Evolutionary conservation across 2,797 vertebrate species (phyloP), one percentile per base, ranked within the genome.

Genomic region (Phalanger gymnotis): DNA sequence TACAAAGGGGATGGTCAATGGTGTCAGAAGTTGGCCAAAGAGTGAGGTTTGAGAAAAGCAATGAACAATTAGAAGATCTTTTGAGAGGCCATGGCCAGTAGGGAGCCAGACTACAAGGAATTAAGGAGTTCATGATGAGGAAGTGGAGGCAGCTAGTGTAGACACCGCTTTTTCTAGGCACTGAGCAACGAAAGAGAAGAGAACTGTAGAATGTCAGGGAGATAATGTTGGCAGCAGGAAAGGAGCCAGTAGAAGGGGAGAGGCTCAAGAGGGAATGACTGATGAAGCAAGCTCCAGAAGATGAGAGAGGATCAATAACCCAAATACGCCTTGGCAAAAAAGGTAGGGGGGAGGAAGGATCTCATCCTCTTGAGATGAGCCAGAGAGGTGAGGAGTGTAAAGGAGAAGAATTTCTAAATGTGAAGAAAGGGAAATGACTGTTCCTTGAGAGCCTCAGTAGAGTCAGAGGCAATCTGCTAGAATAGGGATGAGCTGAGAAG

Each of bases 401-500:
- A 61, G 31, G 19, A 81, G 27, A 47, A 47, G 22, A 9, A 66
- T 66, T n/a, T 66, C 14, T n/a, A n/a, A 34, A 4, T 66, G 34
- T 1, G 5, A 16, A 66, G 14, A n/a, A 61, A n/a, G 61, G 61
- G 7, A 66, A n/a, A 66, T 66, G 31, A 34, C 58, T 34, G 31
- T 31, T 12, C 3, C 34, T 66, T 66, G 34, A 66, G 14, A n/a
- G 34, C 34, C 58, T 66, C 61, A n/a, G 19, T 25, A 47, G 47
- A 81, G 40, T 81, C n/a, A 11, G 22, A 81, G 73, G n/a, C 22
- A 25, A 47, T 73, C n/a, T 40, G 16, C 66, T 25, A 6, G 34
- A 13, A 22, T 22, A 40, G n/a, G 6, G 1, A 40, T 22, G 34
- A 66, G 66, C 6, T 0, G 0, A 12, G 19, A 0, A 40, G 16